These are phyloP conservation scores for Perca fluviatilis DNA, from an alignment of 2,113 vertebrate species.

Conservation along the genomic window DNA sequence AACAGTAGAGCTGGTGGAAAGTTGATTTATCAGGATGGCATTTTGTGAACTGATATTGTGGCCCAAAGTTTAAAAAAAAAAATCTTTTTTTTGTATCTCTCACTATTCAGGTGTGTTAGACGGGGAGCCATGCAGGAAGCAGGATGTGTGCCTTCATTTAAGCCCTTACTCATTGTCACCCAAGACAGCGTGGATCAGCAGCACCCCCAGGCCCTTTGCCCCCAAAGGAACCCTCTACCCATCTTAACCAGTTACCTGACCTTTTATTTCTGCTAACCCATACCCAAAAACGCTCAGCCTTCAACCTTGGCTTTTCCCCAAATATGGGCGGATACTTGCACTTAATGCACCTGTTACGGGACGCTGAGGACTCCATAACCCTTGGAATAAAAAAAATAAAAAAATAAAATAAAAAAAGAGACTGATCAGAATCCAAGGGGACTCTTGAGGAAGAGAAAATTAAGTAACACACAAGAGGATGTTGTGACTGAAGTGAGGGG, in stretches of 20 bases:
- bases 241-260: constrained; percentile 84
- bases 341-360: constrained; percentile 90
- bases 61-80: neutral
- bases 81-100: constrained; percentile 7
- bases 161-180: constrained; percentile 95
- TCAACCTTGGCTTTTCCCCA: constrained; percentile 87
- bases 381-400: constrained; percentile 84
- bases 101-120: constrained; percentile 94
- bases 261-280: constrained; percentile 82
- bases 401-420: constrained; percentile 68
- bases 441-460: constrained; percentile 71
- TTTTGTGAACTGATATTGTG: constrained; percentile 38
- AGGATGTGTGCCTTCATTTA: constrained; percentile 99
- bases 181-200: constrained; percentile 92
- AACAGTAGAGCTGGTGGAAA: constrained; percentile 66
- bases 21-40: constrained; percentile 64
- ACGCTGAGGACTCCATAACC: constrained; percentile 92
- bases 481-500: constrained; percentile 78
- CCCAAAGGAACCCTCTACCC: constrained; percentile 78
- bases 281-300: constrained; percentile 83
- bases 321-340: constrained; percentile 84
- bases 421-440: constrained; percentile 85
- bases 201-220: constrained; percentile 82
- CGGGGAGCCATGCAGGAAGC: constrained; percentile 87
- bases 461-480: constrained; percentile 83